A percentile compares a stretch with the other conserved stretches of the same genome.
phyloP scores from a whole-genome alignment of 1,140 invertebrate species.

The Cylas formicarius region DNA sequence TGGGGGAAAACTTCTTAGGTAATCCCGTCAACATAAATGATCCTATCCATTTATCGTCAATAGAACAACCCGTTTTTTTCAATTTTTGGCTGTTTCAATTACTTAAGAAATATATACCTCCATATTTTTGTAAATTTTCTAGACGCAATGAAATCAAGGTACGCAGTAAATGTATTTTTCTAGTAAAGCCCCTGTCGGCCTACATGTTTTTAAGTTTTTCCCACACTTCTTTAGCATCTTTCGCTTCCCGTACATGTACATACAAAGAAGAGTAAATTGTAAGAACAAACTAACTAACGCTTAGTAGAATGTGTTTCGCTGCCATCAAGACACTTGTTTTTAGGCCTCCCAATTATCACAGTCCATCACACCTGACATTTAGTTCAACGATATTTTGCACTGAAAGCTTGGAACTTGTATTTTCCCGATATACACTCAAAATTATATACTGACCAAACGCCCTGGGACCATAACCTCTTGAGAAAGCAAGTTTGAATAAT shows the following conservation, averaged over 20 bases:
- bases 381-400: too few relatives aligned
- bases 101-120: slow-evolving; percentile 24
- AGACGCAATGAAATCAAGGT: slow-evolving; percentile 24
- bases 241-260: slow-evolving; percentile 32
- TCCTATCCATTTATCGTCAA: slow-evolving; percentile 38
- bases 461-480: too few relatives aligned
- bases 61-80: slow-evolving; percentile 25
- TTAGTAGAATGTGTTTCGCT: too few relatives aligned
- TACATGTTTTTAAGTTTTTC: slow-evolving; percentile 26
- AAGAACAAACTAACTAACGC: slow-evolving; percentile 34
- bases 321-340: too few relatives aligned
- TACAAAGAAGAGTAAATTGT: slow-evolving; percentile 36
- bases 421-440: too few relatives aligned
- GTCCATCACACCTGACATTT: neutral
- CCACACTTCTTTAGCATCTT: slow-evolving; percentile 31
- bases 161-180: slow-evolving; percentile 20
- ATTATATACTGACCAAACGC: too few relatives aligned
- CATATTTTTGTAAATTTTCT: slow-evolving; percentile 25
- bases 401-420: too few relatives aligned
- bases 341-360: slow-evolving; percentile 4
- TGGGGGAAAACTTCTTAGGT: slow-evolving; percentile 34
- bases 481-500: too few relatives aligned
- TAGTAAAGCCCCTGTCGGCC: slow-evolving; percentile 16
- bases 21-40: slow-evolving; percentile 36
- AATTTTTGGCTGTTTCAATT: slow-evolving; percentile 23